Evolutionary conservation across 2,888 invertebrate species (phyloP), one percentile per base, ranked within the genome.

Genomic region (Agrotis ipsilon): DNA sequence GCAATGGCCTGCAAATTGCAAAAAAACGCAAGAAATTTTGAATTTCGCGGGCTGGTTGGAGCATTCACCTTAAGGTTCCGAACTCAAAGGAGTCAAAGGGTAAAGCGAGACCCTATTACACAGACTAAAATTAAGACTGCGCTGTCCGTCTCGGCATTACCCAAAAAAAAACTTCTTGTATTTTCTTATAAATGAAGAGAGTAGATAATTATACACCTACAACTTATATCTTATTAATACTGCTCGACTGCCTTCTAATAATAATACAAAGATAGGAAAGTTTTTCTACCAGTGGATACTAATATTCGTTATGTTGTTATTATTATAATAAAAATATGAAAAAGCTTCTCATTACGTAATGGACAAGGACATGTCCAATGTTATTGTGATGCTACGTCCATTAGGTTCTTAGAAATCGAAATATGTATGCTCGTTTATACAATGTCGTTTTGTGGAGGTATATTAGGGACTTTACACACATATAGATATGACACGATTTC

Each of bases 271-370:
- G 18, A 32, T 27, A 48, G 21, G 18, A 61, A 78, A 46, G 13
- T 21, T 24, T 46, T 43, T 48, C n/a, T 70, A 3, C n/a, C 9
- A 13, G 18, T 1, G 45, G 45, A 57, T 60, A 64, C 14, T 51
- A 49, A 67, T 62, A 66, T 65, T n/a, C 58, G 16, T 58, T 39
- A 39, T 48, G 46, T 67, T 55, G 51, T 57, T 60, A 46, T 57
- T 60, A 46, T 61, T 39, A n/a, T 68, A 57, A 43, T 48, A 55
- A 70, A 61, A 21, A 75, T 46, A 68, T 14, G 49, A 14, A 63
- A 60, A 13, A 24, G 32, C 64, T 49, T 49, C 64, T 75, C 60
- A 80, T 77, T 77, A 65, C 39, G 0, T 69, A 80, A 80, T 75
- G 49, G 69, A 19, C 13, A 80, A 69, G 49, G 64, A 19, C 14